Percentiles rank a stretch among this genome's conserved stretches.
Evolutionary conservation across 2,113 vertebrate species (phyloP).

Genomic region (Notiomystis cincta): DNA sequence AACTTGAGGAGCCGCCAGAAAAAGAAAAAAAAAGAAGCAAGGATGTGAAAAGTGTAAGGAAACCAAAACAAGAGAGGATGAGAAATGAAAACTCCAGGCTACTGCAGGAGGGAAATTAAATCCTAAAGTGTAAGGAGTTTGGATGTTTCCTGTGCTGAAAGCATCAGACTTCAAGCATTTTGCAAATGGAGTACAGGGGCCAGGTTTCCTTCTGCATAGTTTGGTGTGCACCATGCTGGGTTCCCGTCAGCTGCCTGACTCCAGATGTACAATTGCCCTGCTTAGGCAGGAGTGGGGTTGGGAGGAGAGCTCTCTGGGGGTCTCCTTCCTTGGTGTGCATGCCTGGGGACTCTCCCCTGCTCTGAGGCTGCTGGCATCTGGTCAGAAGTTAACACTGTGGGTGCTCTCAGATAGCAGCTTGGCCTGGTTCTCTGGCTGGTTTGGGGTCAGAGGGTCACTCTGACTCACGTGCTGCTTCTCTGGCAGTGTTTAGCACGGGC

Average conservation of each 20-base stretch:
- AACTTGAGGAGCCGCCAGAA: neutral
- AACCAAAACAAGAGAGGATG: slow-evolving; percentile 10
- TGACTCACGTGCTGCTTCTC: neutral
- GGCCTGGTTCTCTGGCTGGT: neutral
- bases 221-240: neutral
- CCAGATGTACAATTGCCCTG: neutral
- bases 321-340: neutral
- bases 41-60: neutral
- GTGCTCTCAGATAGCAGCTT: neutral
- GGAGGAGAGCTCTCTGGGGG: neutral
- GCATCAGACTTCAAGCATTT: neutral
- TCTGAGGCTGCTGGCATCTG: neutral
- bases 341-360: neutral
- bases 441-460: neutral
- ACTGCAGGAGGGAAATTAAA: neutral
- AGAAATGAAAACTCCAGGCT: slow-evolving; percentile 31
- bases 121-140: neutral
- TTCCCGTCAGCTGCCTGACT: neutral
- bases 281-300: neutral
- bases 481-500: neutral
- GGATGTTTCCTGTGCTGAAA: slow-evolving; percentile 23
- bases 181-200: neutral
- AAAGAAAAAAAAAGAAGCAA: neutral
- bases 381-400: neutral
- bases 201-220: neutral